Base-by-base conservation (phyloP, 2,113 vertebrate genomes). In the Herpailurus yagouaroundi region DNA sequence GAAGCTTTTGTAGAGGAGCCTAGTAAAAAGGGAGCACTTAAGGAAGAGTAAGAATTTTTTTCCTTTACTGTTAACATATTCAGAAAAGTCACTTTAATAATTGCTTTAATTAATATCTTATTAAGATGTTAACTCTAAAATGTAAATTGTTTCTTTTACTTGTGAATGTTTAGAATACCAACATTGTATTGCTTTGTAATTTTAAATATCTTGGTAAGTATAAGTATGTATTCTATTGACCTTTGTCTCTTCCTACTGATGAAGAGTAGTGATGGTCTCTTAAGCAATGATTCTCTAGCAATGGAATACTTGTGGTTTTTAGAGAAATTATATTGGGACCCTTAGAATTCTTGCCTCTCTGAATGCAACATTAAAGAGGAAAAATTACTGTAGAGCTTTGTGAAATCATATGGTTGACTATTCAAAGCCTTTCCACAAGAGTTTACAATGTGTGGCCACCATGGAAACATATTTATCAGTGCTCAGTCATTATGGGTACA, bases 1-100 rank as follows among this genome's bases (percentile, higher is more conserved):
- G 99, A 99, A 82, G 99, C 99, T 0, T 99, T 99, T 82, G 99
- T 99, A 36, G 99, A 99, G 81, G 99, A 99, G 36, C 98, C 98
- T 0, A 99, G 98, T 98, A 99, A 99, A 98, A 99, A 99, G 98
- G 99, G 99, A 97, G 99, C 99, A 68, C 99, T 99, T 57, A 99
- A 99, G 97, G 99, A 99, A 98, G 99, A 99, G 99, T 99, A 99
- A 98, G 99, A 97, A 60, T 45, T 74, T 82, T 10, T 21, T 52
- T n/a, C 23, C 80, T 12, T 77, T 38, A 71, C 69, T 50, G 19
- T 50, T 95, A 79, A 79, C 12, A 31, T 27, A 21, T 89, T 97
- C 31, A 82, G 69, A 89, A 69, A 86, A 85, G 87, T 87, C 41
- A 11, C 16, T 91, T 63, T 92, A 77, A 66, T 79, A 29, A 16